These are phyloP conservation scores for Tachysurus fulvidraco DNA, from an alignment of 2,113 vertebrate species.

Conservation along the genomic window DNA sequence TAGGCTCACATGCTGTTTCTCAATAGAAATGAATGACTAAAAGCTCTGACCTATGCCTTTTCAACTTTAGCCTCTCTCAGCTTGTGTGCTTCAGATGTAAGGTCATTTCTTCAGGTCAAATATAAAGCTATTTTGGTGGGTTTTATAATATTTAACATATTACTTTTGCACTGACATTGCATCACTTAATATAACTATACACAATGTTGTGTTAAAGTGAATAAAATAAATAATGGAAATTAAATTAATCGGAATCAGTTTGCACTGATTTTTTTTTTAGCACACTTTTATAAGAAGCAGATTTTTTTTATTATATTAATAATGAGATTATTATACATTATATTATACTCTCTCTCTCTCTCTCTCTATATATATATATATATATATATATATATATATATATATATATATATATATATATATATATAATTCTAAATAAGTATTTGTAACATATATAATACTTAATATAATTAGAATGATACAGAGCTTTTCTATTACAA, in stretches of 20 bases:
- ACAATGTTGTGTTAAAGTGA: not conserved
- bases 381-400: too few relatives aligned
- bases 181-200: not conserved
- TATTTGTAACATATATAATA: too few relatives aligned
- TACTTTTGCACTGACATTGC: not conserved
- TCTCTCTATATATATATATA: too few relatives aligned
- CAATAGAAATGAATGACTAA: constrained; percentile 49
- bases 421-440: too few relatives aligned
- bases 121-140: not conserved
- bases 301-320: too few relatives aligned
- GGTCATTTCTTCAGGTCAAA: constrained; percentile 37
- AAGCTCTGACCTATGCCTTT: constrained; percentile 48
- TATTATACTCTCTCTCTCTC: too few relatives aligned
- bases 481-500: not conserved
- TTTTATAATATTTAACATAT: constrained; percentile 51
- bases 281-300: too few relatives aligned
- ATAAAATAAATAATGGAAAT: not conserved
- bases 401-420: too few relatives aligned
- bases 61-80: constrained; percentile 49
- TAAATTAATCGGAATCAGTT: not conserved
- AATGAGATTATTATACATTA: too few relatives aligned
- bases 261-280: not conserved
- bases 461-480: not conserved
- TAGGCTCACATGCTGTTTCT: constrained; percentile 31
- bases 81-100: constrained; percentile 26